Evolutionary conservation across 2,888 invertebrate genomes (phyloP).

Genomic region (Nephrotoma appendiculata): DNA sequence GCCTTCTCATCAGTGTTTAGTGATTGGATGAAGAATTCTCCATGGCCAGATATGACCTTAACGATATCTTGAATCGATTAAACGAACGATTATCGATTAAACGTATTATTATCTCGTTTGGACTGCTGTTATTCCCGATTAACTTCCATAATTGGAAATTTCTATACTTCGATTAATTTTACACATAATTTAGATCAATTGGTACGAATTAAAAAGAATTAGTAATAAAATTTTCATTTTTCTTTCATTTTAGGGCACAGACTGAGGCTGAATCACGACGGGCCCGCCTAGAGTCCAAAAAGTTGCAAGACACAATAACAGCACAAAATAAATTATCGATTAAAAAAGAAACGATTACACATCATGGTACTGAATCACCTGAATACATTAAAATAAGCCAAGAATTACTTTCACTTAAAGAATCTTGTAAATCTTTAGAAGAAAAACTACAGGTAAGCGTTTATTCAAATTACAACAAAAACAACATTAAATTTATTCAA

Average conservation of each 20-base stretch:
- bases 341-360: not conserved
- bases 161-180: too few relatives aligned
- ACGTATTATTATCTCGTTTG: too few relatives aligned
- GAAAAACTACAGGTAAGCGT: constrained; percentile 46
- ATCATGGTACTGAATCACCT: constrained; percentile 25
- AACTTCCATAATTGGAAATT: too few relatives aligned
- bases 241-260: constrained; percentile 31
- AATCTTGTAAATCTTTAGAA: constrained; percentile 47
- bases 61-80: too few relatives aligned
- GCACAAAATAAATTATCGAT: constrained; percentile 16
- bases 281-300: constrained; percentile 43
- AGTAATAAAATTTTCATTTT: not conserved
- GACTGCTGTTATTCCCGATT: too few relatives aligned
- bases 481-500: not conserved
- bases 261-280: constrained; percentile 41
- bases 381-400: constrained; percentile 29
- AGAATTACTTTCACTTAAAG: constrained; percentile 46
- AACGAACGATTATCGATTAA: too few relatives aligned
- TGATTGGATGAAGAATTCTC: too few relatives aligned
- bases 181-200: too few relatives aligned
- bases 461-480: not conserved
- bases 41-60: too few relatives aligned
- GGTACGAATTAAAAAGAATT: not conserved
- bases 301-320: constrained; percentile 40
- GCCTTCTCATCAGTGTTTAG: too few relatives aligned